Evolutionary conservation across 2,888 invertebrate species (phyloP).

Genomic region (Drosophila paranaensis): DNA sequence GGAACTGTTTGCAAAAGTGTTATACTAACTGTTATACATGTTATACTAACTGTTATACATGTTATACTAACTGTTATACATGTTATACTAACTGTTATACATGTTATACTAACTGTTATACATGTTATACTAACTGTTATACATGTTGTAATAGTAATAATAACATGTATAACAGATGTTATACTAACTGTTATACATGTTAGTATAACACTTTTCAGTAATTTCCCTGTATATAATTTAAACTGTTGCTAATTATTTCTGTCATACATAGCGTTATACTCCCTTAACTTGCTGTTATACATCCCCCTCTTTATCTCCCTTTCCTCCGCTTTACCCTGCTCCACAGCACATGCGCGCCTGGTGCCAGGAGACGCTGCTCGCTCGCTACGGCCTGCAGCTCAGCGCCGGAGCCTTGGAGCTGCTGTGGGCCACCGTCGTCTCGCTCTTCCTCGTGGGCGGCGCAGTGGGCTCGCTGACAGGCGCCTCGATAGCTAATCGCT

Average conservation of each 20-base stretch:
- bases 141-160: not conserved
- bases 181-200: conserved; percentile 2
- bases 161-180: no score
- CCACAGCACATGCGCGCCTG: conserved; percentile 88
- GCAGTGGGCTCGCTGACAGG: conserved; percentile 93
- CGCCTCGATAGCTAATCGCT: conserved; percentile 90
- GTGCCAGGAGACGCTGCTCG: conserved; percentile 89
- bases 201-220: no score
- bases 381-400: conserved; percentile 87
- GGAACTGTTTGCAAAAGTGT: not conserved
- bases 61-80: no score
- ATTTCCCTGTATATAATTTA: no score
- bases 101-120: no score
- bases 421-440: conserved; percentile 93
- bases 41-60: conserved; percentile 3
- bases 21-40: not conserved
- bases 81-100: not conserved
- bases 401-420: conserved; percentile 86
- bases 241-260: no score
- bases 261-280: no score
- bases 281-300: no score
- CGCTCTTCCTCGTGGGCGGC: conserved; percentile 95
- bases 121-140: not conserved
- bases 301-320: no score
- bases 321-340: no score